phyloP scores from a whole-genome alignment of 2,888 invertebrate species.

The Eristalis pertinax region DNA sequence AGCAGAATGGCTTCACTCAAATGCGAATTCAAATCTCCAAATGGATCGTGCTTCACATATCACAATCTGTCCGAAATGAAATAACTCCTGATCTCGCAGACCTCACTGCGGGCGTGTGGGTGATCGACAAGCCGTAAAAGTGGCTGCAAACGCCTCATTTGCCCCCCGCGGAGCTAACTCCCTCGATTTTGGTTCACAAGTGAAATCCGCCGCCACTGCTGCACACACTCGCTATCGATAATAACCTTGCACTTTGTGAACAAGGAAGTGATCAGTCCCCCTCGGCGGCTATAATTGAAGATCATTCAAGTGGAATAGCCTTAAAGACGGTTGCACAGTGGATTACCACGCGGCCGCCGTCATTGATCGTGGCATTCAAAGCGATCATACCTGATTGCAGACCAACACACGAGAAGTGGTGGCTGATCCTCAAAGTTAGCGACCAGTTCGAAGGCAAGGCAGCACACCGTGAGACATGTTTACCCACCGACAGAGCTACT shows the following conservation, averaged over 20 bases:
- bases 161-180: neutral
- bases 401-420: neutral
- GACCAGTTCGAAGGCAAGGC: neutral
- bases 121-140: neutral
- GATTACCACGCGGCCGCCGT: neutral
- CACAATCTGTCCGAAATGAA: neutral
- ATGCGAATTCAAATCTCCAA: neutral
- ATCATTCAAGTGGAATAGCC: slow-evolving; percentile 31
- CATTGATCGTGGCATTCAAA: neutral
- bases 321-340: neutral
- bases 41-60: neutral
- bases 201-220: neutral
- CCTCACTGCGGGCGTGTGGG: neutral
- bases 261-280: slow-evolving; percentile 31
- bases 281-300: slow-evolving; percentile 33
- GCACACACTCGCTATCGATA: neutral
- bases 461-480: neutral
- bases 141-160: neutral
- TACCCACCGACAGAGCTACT: neutral
- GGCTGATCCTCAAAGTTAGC: neutral
- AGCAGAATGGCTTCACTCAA: neutral
- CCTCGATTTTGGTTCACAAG: no score
- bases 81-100: neutral
- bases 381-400: neutral
- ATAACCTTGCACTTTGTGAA: slow-evolving; percentile 34